These are phyloP conservation scores for Apodemia hepburni DNA, from an alignment of 2,888 invertebrate genomes.

Conservation along the genomic window DNA sequence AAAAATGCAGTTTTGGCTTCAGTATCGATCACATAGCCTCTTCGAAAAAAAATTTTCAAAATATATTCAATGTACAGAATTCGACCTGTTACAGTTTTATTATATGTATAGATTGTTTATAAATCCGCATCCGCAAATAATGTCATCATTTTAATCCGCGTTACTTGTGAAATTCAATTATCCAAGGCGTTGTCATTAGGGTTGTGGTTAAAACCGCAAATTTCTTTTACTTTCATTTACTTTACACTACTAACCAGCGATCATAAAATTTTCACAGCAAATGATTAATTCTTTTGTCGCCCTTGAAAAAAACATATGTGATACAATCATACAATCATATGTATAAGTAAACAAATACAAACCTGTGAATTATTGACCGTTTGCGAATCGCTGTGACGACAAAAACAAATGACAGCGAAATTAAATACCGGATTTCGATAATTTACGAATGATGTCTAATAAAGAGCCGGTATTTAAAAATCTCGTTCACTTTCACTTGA, in stretches of 20 bases:
- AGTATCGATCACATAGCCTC: too few species aligned
- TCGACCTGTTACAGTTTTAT: too few species aligned
- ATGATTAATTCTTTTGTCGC: neutral
- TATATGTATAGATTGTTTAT: too few species aligned
- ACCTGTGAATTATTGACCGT: slow-evolving; percentile 59
- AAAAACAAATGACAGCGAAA: slow-evolving; percentile 24
- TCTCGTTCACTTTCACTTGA: slow-evolving; percentile 42
- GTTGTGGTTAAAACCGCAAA: slow-evolving; percentile 49
- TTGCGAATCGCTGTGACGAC: slow-evolving; percentile 31
- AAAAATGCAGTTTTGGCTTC: too few species aligned
- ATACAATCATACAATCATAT: slow-evolving; percentile 22
- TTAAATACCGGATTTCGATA: slow-evolving; percentile 40
- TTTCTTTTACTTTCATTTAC: slow-evolving; percentile 39
- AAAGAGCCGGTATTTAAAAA: slow-evolving; percentile 32
- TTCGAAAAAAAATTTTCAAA: too few species aligned
- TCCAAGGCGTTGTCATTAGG: slow-evolving; percentile 33
- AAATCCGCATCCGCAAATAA: neutral
- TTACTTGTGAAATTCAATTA: slow-evolving; percentile 8
- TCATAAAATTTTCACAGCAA: neutral
- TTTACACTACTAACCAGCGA: neutral
- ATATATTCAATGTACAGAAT: too few species aligned
- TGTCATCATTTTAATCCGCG: neutral
- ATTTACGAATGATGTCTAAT: slow-evolving; percentile 4
- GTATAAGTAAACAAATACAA: slow-evolving; percentile 44
- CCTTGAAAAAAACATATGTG: slow-evolving; percentile 14